Conservation (phyloP, 2,113 vertebrate genomes). For the Neotoma lepida region DNA sequence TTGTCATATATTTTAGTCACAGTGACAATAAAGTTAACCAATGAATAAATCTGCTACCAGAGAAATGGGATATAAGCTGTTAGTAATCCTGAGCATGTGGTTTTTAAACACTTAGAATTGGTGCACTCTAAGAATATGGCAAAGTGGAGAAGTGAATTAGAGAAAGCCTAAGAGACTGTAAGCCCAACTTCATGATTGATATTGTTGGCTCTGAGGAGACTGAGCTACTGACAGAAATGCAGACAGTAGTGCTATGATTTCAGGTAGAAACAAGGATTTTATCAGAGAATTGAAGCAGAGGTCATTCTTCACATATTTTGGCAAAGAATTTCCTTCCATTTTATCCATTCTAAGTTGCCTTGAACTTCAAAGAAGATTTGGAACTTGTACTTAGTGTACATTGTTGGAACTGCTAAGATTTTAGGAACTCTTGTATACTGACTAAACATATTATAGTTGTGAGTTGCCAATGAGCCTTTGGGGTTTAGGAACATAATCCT, state of each 20-base stretch:
- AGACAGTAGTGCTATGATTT: background rate
- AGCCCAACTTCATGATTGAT: background rate
- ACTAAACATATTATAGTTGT: background rate
- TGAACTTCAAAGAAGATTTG: background rate
- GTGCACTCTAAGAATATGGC: background rate
- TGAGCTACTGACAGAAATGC: background rate
- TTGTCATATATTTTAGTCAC: background rate
- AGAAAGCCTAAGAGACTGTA: background rate
- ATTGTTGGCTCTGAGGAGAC: background rate
- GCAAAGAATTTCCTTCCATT: background rate
- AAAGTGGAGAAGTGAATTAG: background rate
- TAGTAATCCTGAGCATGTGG: background rate
- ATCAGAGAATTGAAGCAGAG: too few relatives aligned
- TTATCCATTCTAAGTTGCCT: background rate
- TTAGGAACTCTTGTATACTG: background rate
- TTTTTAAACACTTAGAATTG: background rate
- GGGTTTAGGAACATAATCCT: background rate
- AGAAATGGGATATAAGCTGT: background rate
- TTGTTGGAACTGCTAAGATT: background rate
- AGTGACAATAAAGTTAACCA: background rate
- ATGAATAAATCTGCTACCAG: background rate
- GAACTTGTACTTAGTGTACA: background rate
- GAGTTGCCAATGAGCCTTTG: background rate
- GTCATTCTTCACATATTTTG: background rate
- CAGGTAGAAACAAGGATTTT: background rate